These are phyloP conservation scores for Lepidotrigona ventralis DNA, from an alignment of 1,140 invertebrate genomes.

Conservation along the genomic window DNA sequence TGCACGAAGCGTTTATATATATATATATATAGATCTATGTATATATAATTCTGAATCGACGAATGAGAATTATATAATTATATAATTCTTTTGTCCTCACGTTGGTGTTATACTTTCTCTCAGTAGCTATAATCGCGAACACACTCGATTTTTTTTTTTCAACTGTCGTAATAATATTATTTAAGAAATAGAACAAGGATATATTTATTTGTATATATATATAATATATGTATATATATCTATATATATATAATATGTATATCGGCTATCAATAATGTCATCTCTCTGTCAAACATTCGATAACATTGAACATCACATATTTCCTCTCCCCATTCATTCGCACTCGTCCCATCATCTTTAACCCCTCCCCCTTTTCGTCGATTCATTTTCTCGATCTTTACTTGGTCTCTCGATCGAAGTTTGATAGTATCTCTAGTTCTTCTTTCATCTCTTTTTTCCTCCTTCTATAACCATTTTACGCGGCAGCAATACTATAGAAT, in stretches of 20 bases:
- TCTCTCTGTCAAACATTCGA: slow-evolving; percentile 68
- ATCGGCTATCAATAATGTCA: slow-evolving; percentile 63
- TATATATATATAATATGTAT: slow-evolving; percentile 65
- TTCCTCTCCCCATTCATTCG: slow-evolving; percentile 20
- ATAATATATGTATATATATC: slow-evolving; percentile 50
- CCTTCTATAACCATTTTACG: not conserved
- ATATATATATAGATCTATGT: slow-evolving; percentile 1
- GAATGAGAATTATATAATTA: not conserved
- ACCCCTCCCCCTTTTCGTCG: too few relatives aligned
- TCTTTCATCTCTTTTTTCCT: not conserved
- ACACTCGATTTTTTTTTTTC: slow-evolving; percentile 45
- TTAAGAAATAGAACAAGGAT: slow-evolving; percentile 72
- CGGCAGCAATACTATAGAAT: not conserved
- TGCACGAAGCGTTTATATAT: not conserved
- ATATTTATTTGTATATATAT: slow-evolving; percentile 69
- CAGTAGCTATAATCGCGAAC: slow-evolving; percentile 45
- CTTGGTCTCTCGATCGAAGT: not conserved
- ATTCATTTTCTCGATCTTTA: not conserved
- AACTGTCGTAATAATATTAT: slow-evolving; percentile 68
- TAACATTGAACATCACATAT: slow-evolving; percentile 69
- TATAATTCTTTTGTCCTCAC: not conserved
- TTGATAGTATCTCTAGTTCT: not conserved
- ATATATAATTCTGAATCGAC: slow-evolving; percentile 35
- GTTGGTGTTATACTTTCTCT: slow-evolving; percentile 37
- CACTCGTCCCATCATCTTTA: not conserved